Percentiles rank a stretch among this genome's conserved stretches.
Conservation (phyloP, 2,888 invertebrate species). For the Bellardia bayeri region DNA sequence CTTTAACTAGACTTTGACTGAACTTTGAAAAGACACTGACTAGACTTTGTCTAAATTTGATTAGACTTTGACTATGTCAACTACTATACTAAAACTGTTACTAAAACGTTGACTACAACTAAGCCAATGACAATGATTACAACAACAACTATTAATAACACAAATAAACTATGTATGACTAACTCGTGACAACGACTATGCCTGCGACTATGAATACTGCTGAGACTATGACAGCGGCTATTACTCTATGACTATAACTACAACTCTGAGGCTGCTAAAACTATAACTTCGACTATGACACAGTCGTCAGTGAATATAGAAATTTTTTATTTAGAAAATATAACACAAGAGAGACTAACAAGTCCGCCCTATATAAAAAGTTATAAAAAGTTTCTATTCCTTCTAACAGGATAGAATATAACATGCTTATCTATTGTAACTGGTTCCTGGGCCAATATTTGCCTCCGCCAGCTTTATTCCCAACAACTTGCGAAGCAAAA, state of each 20-base stretch:
- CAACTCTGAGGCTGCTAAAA: not conserved
- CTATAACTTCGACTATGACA: not conserved
- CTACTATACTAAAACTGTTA: not conserved
- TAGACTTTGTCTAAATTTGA: too few relatives aligned
- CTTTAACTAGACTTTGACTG: too few relatives aligned
- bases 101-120: not conserved
- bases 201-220: not conserved
- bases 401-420: too few relatives aligned
- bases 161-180: too few relatives aligned
- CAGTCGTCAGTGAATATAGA: not conserved
- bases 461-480: not conserved
- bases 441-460: not conserved
- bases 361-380: too few relatives aligned
- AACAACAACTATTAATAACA: not conserved
- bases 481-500: not conserved
- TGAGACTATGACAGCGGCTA: not conserved
- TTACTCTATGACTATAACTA: not conserved
- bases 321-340: too few relatives aligned
- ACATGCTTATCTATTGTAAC: not conserved
- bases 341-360: too few relatives aligned
- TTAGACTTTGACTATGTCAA: too few relatives aligned
- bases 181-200: not conserved
- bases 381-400: too few relatives aligned
- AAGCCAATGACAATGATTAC: not conserved
- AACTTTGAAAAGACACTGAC: too few relatives aligned